phyloP scores from a whole-genome alignment of 2,113 vertebrate genomes.

The Cochlearius cochlearius region DNA sequence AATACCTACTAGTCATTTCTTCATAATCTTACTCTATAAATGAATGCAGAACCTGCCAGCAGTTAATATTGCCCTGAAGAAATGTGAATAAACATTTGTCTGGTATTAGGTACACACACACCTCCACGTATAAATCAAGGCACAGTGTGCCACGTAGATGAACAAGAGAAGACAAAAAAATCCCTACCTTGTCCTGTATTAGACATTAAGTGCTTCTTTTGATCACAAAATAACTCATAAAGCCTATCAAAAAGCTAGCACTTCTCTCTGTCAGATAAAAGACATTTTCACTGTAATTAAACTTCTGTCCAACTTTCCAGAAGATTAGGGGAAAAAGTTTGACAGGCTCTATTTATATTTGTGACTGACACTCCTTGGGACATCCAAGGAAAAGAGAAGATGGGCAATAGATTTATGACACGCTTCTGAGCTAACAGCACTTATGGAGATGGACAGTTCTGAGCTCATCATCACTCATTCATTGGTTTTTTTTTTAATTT shows the following conservation, averaged over 20 bases:
- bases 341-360: conserved; percentile 13
- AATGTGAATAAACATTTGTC: conserved; percentile 40
- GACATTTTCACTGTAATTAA: conserved; percentile 37
- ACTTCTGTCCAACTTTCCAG: conserved; percentile 16
- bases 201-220: conserved; percentile 60
- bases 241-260: conserved; percentile 23
- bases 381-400: not conserved
- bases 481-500: not conserved
- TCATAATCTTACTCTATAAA: not conserved
- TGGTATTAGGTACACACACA: not conserved
- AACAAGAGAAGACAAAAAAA: not conserved
- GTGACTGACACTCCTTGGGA: not conserved
- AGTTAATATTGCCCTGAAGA: conserved; percentile 48
- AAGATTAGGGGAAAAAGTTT: conserved; percentile 1
- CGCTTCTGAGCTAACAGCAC: not conserved
- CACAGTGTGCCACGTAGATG: not conserved
- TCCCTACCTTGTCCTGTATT: conserved; percentile 10
- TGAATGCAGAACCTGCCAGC: conserved; percentile 25
- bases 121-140: conserved; percentile 31
- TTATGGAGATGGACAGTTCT: conserved; percentile 2
- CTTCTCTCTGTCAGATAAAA: conserved; percentile 54
- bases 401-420: not conserved
- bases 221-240: conserved; percentile 63
- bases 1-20: not conserved
- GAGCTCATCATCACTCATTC: conserved; percentile 6